Base-by-base conservation (phyloP, 2,888 invertebrate species). In the Lochmaea crataegi region DNA sequence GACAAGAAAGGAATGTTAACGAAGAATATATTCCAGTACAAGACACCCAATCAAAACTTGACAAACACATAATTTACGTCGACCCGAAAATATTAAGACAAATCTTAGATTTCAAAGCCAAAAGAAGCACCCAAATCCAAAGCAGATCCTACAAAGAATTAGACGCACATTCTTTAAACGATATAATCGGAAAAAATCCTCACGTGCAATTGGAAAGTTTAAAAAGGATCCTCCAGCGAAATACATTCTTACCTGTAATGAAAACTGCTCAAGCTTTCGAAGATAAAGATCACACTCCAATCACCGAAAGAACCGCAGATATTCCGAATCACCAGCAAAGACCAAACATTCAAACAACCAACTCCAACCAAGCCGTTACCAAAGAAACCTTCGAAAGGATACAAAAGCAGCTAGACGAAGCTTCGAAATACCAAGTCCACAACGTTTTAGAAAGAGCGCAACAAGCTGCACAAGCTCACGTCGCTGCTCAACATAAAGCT, bases 161-260 rank as follows among this genome's bases (percentile, higher is more conserved):
- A 10, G 72, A 85, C 60, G 85, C 89, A 11, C 84, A 87, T 56
- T 87, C 87, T n/a, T 80, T 90, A 0, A 87, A 86, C 57, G 84
- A 87, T 0, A 80, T 90, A 9, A 82, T 90, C 42, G 90, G 89
- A 18, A 88, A 89, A 81, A 85, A 87, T 1, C 89, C 89, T 0
- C 84, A 85, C 9, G 86, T 87, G 70, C 89, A 90, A 82, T 84
- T 90, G 22, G 85, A 89, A 77, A 89, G 89, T 1, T 82, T 90
- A 1, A 87, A 88, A 58, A 86, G 88, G 71, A 80, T 90, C 5
- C 78, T 90, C 0, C n/a, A 63, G n/a, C 57, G 64, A 66, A 38
- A 9, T 85, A 71, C 65, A 14, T 26, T 69, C 7, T 56, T 72
- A 26, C 75, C 79, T 11, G 53, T 65, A 10, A 66, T 75, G 16